These are phyloP conservation scores for Sebastes baramenuke DNA, from an alignment of 2,797 vertebrate species.

Conservation along the genomic window DNA sequence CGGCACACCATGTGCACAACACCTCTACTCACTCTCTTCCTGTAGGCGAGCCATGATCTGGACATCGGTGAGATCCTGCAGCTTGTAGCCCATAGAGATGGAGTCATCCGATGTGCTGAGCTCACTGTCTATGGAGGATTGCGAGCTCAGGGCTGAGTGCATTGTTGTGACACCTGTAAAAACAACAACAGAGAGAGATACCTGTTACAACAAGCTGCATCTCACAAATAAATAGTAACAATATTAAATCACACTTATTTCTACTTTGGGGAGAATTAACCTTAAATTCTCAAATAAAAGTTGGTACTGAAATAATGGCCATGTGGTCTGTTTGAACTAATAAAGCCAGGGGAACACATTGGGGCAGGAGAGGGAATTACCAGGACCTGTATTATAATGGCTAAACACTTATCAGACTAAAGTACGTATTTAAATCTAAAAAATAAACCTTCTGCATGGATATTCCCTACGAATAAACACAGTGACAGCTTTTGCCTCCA, in stretches of 20 bases:
- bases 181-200: neutral
- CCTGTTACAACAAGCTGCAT: conserved; percentile 5
- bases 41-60: conserved; percentile 96
- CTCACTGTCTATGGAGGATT: conserved; percentile 93
- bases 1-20: neutral
- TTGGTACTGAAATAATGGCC: neutral
- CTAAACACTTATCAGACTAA: neutral
- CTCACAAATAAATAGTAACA: neutral
- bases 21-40: conserved; percentile 88
- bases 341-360: neutral
- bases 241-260: neutral
- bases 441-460: neutral
- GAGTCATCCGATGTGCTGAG: conserved; percentile 94
- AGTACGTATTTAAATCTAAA: neutral
- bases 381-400: neutral
- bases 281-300: neutral
- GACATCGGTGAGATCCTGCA: conserved; percentile 93
- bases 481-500: neutral
- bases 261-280: neutral
- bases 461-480: neutral
- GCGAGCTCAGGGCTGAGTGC: conserved; percentile 91
- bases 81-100: conserved; percentile 95
- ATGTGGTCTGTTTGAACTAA: neutral
- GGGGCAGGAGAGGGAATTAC: no score
- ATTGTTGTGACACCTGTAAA: conserved; percentile 81